These are phyloP conservation scores for Brachionus rubens DNA, from an alignment of 1,140 invertebrate species.

Conservation along the genomic window DNA sequence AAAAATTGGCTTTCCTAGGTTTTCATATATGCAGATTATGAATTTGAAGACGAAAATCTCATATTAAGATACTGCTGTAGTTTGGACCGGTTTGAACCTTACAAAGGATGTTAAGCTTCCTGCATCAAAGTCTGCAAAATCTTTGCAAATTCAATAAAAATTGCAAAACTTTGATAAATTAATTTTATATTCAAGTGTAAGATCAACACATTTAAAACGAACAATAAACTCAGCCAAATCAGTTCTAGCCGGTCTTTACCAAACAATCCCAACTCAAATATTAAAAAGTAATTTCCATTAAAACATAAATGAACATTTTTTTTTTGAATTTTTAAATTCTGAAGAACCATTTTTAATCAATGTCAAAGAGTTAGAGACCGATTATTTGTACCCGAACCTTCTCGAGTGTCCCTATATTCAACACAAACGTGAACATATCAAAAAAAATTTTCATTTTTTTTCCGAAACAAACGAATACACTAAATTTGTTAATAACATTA, in stretches of 20 bases:
- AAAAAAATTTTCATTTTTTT: slow-evolving; percentile 29
- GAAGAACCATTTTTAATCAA: slow-evolving; percentile 38
- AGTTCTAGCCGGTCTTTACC: slow-evolving; percentile 31
- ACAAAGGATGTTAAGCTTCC: no score
- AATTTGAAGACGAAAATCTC: no score
- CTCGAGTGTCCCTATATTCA: slow-evolving; percentile 6
- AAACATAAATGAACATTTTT: neutral
- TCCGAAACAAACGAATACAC: neutral
- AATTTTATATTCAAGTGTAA: neutral
- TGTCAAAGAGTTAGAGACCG: slow-evolving; percentile 20
- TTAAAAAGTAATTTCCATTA: neutral
- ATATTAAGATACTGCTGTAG: no score
- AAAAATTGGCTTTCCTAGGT: no score
- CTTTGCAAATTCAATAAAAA: neutral
- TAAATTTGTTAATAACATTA: neutral
- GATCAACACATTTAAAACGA: slow-evolving; percentile 38
- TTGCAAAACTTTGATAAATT: neutral
- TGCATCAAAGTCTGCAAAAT: no score
- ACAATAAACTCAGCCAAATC: slow-evolving; percentile 27
- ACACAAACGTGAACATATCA: neutral
- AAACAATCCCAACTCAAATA: neutral
- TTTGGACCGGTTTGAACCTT: no score
- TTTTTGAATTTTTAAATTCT: neutral
- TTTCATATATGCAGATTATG: no score
- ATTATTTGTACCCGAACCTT: slow-evolving; percentile 40